Conservation (phyloP, 1,140 invertebrate genomes). For the Prorops nasuta region DNA sequence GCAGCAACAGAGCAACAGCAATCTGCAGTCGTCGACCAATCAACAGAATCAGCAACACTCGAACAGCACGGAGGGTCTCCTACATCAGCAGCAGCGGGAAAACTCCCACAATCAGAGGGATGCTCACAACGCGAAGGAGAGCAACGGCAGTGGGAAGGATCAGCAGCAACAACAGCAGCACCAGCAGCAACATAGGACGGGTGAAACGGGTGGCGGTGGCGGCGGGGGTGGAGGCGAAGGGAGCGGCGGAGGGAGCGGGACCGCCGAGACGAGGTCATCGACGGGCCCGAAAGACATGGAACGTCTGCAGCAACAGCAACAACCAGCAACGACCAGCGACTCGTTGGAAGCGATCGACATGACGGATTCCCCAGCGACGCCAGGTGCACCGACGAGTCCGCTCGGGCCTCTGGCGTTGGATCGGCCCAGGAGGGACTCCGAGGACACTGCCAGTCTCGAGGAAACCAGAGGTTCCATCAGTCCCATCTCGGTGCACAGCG, state of each 20-base stretch:
- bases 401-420: conserved; percentile 50
- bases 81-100: conserved; percentile 22
- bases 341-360: conserved; percentile 36
- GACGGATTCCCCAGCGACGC: conserved; percentile 40
- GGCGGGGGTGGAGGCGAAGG: conserved; percentile 22
- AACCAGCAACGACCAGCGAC: conserved; percentile 39
- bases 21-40: conserved; percentile 6
- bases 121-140: conserved; percentile 23
- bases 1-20: conserved; percentile 5
- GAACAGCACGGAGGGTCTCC: conserved; percentile 19
- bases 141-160: conserved; percentile 13
- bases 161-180: too few relatives aligned
- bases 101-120: conserved; percentile 14
- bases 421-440: conserved; percentile 49
- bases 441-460: conserved; percentile 48
- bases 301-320: conserved; percentile 17
- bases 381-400: conserved; percentile 51
- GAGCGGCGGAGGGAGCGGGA: conserved; percentile 30
- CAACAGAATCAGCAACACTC: conserved; percentile 32
- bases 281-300: conserved; percentile 50
- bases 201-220: conserved; percentile 6
- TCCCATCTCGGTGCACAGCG: conserved; percentile 55
- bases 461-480: conserved; percentile 55
- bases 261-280: conserved; percentile 31
- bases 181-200: too few relatives aligned